These are phyloP conservation scores for Chiloscyllium punctatum DNA, from an alignment of 2,797 vertebrate genomes.

Conservation along the genomic window DNA sequence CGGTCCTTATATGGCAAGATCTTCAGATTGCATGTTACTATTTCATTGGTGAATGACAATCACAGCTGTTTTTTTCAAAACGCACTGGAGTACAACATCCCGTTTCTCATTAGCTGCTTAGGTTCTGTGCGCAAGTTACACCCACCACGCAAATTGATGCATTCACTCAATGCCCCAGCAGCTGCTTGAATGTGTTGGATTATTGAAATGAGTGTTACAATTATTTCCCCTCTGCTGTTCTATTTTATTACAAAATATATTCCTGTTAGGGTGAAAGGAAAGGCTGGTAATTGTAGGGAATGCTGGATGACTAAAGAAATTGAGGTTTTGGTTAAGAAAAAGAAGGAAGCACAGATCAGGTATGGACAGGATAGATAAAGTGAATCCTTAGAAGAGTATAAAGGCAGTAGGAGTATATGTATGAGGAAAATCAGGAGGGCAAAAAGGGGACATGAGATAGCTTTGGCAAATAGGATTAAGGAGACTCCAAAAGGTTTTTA, in stretches of 20 bases:
- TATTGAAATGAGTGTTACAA: background rate
- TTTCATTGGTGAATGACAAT: background rate
- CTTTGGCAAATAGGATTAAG: too few species aligned
- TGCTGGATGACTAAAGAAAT: too few species aligned
- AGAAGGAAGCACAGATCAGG: too few species aligned
- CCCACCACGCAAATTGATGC: background rate
- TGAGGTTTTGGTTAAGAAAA: too few species aligned
- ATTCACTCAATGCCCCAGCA: background rate
- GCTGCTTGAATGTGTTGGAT: background rate
- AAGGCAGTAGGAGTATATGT: too few species aligned
- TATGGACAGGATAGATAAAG: too few species aligned
- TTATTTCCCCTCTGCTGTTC: background rate
- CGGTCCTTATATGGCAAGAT: constrained; percentile 47
- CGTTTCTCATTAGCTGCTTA: background rate
- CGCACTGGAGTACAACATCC: background rate
- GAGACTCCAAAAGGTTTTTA: too few species aligned
- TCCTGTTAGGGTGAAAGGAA: too few species aligned
- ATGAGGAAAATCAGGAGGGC: too few species aligned
- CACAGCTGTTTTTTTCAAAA: background rate
- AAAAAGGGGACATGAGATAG: too few species aligned
- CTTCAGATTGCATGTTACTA: background rate
- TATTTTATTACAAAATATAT: background rate
- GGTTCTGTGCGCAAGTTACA: background rate
- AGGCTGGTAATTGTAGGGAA: too few species aligned
- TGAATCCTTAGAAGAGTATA: too few species aligned